Evolutionary conservation across 2,113 vertebrate species (phyloP).

Genomic region (Dendropsophus ebraccatus): DNA sequence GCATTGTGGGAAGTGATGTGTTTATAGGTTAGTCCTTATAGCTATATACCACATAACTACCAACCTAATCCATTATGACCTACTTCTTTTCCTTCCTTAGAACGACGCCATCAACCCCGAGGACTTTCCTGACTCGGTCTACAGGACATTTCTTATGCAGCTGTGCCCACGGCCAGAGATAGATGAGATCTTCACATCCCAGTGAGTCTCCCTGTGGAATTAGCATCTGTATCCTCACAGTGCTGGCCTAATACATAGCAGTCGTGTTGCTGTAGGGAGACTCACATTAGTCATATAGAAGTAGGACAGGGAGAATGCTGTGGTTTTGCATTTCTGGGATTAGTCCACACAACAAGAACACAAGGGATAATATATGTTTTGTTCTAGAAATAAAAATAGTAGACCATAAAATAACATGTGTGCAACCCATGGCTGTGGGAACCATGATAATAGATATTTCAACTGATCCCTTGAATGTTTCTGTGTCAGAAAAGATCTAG

Average conservation of each 20-base stretch:
- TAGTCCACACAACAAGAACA: neutral
- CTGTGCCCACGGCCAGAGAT: slow-evolving; percentile 95
- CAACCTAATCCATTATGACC: neutral
- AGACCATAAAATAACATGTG: too few relatives aligned
- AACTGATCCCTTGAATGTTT: too few relatives aligned
- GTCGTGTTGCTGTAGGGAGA: neutral
- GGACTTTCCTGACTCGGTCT: slow-evolving; percentile 90
- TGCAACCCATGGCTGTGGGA: too few relatives aligned
- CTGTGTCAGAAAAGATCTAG: too few relatives aligned
- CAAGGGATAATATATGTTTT: too few relatives aligned
- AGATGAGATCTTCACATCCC: slow-evolving; percentile 92
- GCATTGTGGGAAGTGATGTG: too few relatives aligned
- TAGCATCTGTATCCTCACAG: neutral
- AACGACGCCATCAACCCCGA: slow-evolving; percentile 92
- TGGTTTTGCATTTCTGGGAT: neutral
- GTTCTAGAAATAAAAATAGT: too few relatives aligned
- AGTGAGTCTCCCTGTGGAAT: slow-evolving; percentile 76
- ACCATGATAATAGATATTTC: too few relatives aligned
- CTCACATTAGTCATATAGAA: neutral
- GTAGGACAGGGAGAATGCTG: neutral
- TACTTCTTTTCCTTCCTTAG: slow-evolving; percentile 66
- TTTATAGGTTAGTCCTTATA: too few relatives aligned
- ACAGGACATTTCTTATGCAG: slow-evolving; percentile 84
- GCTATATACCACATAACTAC: neutral
- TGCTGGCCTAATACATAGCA: neutral